Evolutionary conservation across 2,888 invertebrate species (phyloP).

Genomic region (Caenorhabditis doughertyi): DNA sequence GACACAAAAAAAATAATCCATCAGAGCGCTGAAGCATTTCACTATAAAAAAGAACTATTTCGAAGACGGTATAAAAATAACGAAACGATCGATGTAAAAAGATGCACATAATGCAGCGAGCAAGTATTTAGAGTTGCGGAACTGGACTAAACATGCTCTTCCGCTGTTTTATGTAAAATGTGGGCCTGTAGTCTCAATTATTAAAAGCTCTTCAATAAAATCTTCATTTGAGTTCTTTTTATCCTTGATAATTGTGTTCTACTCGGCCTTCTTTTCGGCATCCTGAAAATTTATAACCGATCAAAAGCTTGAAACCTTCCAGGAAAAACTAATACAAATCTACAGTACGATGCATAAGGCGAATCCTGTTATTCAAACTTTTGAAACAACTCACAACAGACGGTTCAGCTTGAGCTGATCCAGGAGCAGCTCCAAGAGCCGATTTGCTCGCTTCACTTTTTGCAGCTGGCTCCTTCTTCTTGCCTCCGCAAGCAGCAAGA

Average conservation of each 20-base stretch:
- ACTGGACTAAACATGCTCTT: too few species aligned
- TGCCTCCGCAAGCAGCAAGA: constrained; percentile 12
- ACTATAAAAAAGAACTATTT: too few species aligned
- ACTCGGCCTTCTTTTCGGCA: constrained; percentile 20
- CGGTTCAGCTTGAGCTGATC: constrained; percentile 9
- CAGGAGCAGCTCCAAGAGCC: constrained; percentile 3
- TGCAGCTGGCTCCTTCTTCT: constrained; percentile 13
- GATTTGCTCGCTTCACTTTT: constrained; percentile 3
- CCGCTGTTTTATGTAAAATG: background rate
- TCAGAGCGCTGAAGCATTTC: too few species aligned
- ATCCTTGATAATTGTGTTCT: background rate
- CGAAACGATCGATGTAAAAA: constrained; percentile 9
- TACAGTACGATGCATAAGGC: too few species aligned
- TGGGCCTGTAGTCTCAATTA: background rate
- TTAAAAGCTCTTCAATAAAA: background rate
- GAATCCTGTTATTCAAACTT: background rate
- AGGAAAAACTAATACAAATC: too few species aligned
- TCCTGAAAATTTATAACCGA: background rate
- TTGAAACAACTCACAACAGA: background rate
- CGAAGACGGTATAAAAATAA: too few species aligned
- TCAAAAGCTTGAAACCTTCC: too few species aligned
- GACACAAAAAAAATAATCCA: too few species aligned
- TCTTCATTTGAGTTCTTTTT: background rate
- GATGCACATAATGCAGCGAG: constrained; percentile 17
- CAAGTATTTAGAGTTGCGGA: constrained; percentile 22